phyloP scores from a whole-genome alignment of 2,797 vertebrate species.

The Scomberomorus guttatus region DNA sequence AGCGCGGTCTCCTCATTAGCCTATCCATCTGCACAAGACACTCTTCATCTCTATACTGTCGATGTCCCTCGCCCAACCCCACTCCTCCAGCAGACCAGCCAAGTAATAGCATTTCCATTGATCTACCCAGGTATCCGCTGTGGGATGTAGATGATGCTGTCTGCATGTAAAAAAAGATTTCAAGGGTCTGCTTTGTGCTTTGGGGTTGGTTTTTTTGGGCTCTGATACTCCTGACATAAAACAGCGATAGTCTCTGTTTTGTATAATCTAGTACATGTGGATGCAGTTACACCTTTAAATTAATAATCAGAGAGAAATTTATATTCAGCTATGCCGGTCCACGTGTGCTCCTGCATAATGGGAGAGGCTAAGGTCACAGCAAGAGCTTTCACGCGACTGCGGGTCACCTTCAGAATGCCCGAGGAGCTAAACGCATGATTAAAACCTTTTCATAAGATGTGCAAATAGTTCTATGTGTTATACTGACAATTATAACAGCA shows the following conservation, averaged over 20 bases:
- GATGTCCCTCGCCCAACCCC: neutral
- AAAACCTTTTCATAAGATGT: neutral
- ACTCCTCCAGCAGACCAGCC: constrained; percentile 20
- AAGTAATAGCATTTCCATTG: constrained; percentile 38
- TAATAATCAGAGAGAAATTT: constrained; percentile 51
- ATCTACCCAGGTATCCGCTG: constrained; percentile 52
- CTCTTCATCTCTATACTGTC: constrained; percentile 40
- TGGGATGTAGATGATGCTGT: constrained; percentile 28
- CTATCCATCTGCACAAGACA: constrained; percentile 10
- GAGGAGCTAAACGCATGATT: neutral
- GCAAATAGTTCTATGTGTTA: neutral
- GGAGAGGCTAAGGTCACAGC: constrained; percentile 32
- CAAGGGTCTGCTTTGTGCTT: constrained; percentile 17
- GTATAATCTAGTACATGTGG: constrained; percentile 12
- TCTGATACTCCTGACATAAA: constrained; percentile 16
- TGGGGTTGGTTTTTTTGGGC: neutral
- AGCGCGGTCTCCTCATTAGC: constrained; percentile 54
- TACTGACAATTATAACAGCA: neutral
- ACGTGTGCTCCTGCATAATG: constrained; percentile 41
- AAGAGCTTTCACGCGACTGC: constrained; percentile 9
- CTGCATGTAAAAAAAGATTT: constrained; percentile 47
- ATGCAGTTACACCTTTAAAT: constrained; percentile 30
- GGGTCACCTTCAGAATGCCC: constrained; percentile 46
- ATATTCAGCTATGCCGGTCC: constrained; percentile 45
- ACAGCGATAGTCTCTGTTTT: neutral